Percentiles rank a stretch among this genome's conserved stretches.
These are phyloP conservation scores for Drosophila cardini DNA, from an alignment of 1,140 invertebrate species.

Conservation along the genomic window DNA sequence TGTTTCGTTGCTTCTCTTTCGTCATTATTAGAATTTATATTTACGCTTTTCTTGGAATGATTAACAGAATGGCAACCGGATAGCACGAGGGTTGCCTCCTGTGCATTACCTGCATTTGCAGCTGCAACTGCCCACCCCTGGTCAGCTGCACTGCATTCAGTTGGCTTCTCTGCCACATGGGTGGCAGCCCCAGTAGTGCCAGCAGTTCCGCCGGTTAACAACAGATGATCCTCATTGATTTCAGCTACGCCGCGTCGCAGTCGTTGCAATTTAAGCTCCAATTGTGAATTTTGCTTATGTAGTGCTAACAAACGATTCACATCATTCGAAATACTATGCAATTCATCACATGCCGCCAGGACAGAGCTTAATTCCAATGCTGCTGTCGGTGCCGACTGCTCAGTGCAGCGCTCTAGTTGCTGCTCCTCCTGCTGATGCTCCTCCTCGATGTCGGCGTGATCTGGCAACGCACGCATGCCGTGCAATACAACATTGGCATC, in stretches of 20 bases:
- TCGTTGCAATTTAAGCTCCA: conserved; percentile 78
- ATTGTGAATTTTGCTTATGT: conserved; percentile 79
- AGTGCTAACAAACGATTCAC: conserved; percentile 77
- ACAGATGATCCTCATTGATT: conserved; percentile 82
- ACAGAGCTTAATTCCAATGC: conserved; percentile 46
- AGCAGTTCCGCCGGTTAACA: neutral
- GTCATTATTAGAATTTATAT: conserved; percentile 76
- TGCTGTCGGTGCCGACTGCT: conserved; percentile 14
- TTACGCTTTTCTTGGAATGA: conserved; percentile 66
- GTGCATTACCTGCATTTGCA: conserved; percentile 9
- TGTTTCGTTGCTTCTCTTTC: conserved; percentile 50
- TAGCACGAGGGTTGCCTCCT: conserved; percentile 25
- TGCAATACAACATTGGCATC: conserved; percentile 67
- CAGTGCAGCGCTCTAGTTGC: conserved; percentile 68
- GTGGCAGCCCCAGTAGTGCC: conserved; percentile 68
- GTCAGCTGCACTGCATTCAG: conserved; percentile 46
- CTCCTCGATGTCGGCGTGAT: conserved; percentile 7
- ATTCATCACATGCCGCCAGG: conserved; percentile 72
- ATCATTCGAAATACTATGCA: conserved; percentile 81
- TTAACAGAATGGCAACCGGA: conserved; percentile 3
- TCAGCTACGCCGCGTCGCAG: conserved; percentile 74
- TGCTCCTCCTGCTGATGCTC: conserved; percentile 1
- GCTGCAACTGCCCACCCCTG: conserved; percentile 11
- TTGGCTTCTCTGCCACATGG: conserved; percentile 57
- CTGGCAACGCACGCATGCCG: conserved; percentile 69